Conservation (phyloP, 2,797 vertebrate species). For the Sibirionetta formosa region DNA sequence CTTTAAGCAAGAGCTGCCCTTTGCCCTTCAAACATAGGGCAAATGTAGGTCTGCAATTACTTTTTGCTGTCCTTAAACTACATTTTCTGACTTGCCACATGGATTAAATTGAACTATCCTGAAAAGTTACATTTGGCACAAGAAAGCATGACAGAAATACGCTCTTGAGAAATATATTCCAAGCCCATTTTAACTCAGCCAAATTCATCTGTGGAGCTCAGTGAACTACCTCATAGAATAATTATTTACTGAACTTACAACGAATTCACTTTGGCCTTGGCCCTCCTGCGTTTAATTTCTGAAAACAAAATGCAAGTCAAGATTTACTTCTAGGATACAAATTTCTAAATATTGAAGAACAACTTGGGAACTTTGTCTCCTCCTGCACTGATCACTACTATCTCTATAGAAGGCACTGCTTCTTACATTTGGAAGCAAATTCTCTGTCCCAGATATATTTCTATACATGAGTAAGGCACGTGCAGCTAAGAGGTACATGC, state of each 20-base stretch:
- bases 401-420: accelerated
- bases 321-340: neutral
- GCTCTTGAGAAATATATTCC: neutral
- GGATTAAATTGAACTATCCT: neutral
- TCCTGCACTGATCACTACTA: neutral
- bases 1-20: neutral
- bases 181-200: neutral
- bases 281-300: neutral
- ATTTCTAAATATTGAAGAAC: neutral
- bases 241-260: slow-evolving; percentile 4
- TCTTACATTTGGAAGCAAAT: neutral
- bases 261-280: neutral
- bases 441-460: neutral
- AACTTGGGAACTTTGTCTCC: neutral
- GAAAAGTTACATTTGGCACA: neutral
- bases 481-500: neutral
- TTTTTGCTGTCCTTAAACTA: neutral
- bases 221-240: neutral
- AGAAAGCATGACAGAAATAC: neutral
- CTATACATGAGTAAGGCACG: neutral
- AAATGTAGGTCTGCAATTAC: neutral
- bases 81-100: neutral
- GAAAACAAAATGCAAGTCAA: neutral
- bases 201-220: neutral
- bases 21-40: neutral